Percentiles rank a stretch among this genome's conserved stretches.
phyloP scores from a whole-genome alignment of 2,888 invertebrate species.

The Hypercompe scribonia region DNA sequence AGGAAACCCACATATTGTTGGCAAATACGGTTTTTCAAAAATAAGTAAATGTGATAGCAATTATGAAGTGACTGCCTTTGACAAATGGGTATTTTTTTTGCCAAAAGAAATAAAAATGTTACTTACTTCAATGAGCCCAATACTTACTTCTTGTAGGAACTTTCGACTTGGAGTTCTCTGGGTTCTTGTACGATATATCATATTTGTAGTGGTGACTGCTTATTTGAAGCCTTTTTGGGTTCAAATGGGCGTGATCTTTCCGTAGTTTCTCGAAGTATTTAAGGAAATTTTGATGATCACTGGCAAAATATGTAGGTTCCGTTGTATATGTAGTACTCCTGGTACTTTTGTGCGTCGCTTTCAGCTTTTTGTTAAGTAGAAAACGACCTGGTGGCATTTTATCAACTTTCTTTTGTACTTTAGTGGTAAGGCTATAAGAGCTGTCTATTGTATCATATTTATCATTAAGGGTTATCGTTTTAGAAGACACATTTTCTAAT shows the following conservation, averaged over 20 bases:
- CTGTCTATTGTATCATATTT: not conserved
- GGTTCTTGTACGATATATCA: constrained; percentile 42
- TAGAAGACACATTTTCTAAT: not conserved
- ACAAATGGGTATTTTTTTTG: not conserved
- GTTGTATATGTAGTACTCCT: not conserved
- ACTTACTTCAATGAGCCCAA: not conserved
- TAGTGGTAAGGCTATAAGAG: not conserved
- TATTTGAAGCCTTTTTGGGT: constrained; percentile 53
- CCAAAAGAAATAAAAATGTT: not conserved
- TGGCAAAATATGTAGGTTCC: not conserved
- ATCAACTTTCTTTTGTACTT: not conserved
- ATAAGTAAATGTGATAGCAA: too few relatives aligned
- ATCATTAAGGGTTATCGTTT: not conserved
- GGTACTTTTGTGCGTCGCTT: not conserved
- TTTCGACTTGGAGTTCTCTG: not conserved
- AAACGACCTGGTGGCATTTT: not conserved
- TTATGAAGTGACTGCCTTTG: too few relatives aligned
- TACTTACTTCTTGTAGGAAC: not conserved
- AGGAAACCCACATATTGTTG: not conserved
- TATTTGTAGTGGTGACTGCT: constrained; percentile 57
- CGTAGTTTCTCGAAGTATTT: not conserved
- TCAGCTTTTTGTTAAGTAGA: not conserved
- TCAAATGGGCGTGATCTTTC: not conserved
- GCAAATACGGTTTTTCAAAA: not conserved
- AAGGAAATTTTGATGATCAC: not conserved